phyloP scores from a whole-genome alignment of 2,888 invertebrate genomes.

The Chouioia cunea region DNA sequence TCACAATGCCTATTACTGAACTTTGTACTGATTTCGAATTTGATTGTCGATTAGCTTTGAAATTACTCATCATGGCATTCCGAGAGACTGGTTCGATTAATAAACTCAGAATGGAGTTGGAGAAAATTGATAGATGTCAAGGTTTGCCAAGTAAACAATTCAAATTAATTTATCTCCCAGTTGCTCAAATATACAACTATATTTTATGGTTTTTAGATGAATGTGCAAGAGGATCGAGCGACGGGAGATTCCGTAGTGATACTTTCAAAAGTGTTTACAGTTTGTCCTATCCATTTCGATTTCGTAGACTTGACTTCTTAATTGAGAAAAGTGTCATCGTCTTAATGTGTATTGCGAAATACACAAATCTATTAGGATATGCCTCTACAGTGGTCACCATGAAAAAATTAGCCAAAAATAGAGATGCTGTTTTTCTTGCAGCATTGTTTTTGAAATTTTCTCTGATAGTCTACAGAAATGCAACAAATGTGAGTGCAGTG shows the following conservation, averaged over 20 bases:
- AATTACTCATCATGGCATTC: not conserved
- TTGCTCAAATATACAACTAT: not conserved
- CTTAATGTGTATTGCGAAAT: not conserved
- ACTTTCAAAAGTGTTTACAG: not conserved
- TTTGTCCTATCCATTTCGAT: not conserved
- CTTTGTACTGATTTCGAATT: not conserved
- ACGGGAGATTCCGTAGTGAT: not conserved
- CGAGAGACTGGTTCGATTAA: not conserved
- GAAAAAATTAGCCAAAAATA: constrained; percentile 4
- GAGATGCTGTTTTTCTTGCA: constrained; percentile 16
- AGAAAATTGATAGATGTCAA: not conserved
- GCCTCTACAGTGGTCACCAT: not conserved
- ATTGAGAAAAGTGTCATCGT: not conserved
- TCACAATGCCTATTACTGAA: not conserved
- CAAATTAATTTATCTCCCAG: not conserved
- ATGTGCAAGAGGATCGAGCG: not conserved
- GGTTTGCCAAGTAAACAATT: not conserved
- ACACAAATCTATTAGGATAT: constrained; percentile 1
- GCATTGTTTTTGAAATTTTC: constrained; percentile 1
- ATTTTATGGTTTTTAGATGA: not conserved
- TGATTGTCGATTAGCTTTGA: not conserved
- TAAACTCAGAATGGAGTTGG: not conserved
- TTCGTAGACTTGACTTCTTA: not conserved
- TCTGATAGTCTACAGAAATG: not conserved
- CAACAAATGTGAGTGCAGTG: not conserved